A percentile compares a stretch with the other conserved stretches of the same genome.
phyloP scores from a whole-genome alignment of 2,113 vertebrate genomes.

The Recurvirostra avosetta region DNA sequence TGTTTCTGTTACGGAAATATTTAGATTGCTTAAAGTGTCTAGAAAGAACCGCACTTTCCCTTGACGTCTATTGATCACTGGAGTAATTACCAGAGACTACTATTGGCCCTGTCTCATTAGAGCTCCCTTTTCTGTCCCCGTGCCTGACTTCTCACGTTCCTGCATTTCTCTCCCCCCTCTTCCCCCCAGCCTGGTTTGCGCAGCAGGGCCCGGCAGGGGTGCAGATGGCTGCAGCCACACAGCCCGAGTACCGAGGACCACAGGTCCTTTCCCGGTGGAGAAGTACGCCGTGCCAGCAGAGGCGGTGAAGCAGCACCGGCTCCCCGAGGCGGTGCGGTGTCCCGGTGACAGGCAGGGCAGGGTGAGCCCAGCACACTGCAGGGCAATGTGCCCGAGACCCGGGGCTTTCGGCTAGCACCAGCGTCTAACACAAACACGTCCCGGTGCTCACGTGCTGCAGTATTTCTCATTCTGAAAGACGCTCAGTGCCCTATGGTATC shows the following conservation, averaged over 20 bases:
- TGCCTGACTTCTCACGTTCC: neutral
- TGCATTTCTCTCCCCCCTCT: neutral
- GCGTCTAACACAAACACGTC: neutral
- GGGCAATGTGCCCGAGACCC: neutral
- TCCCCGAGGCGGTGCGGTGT: neutral
- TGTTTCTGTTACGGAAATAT: neutral
- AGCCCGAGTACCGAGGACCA: rapidly evolving
- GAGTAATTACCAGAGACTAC: neutral
- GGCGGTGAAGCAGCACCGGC: rapidly evolving
- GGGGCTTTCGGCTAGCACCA: neutral
- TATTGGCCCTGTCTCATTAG: neutral
- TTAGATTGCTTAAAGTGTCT: neutral
- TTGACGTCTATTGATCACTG: neutral
- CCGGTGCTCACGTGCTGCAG: neutral
- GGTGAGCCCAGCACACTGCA: neutral
- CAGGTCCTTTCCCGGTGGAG: neutral
- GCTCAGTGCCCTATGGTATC: neutral
- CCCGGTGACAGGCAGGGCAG: neutral
- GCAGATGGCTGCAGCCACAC: neutral
- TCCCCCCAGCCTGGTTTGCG: rapidly evolving
- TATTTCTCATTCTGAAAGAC: neutral
- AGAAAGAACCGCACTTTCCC: neutral
- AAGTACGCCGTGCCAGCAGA: neutral
- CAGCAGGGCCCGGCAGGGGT: neutral
- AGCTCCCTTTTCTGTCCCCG: neutral